These are phyloP conservation scores for Nineta flava DNA, from an alignment of 2,888 invertebrate genomes.

Conservation along the genomic window DNA sequence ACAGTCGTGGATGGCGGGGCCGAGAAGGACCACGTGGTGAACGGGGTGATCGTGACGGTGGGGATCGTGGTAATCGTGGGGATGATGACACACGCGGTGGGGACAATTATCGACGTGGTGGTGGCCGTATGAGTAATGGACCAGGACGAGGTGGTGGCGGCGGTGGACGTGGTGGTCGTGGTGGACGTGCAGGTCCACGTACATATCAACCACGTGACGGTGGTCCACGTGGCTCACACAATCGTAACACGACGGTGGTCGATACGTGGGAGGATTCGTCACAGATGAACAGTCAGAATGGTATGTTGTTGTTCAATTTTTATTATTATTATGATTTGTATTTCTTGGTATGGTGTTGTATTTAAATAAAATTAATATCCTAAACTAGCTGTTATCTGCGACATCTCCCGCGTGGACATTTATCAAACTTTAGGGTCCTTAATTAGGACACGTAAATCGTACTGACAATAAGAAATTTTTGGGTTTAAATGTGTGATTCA, in stretches of 20 bases:
- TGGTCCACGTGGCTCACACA: slow-evolving; percentile 13
- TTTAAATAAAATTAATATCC: no score
- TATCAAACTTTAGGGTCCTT: no score
- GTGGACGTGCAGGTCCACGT: slow-evolving; percentile 30
- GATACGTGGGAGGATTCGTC: slow-evolving; percentile 36
- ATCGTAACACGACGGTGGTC: slow-evolving; percentile 23
- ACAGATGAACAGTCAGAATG: not conserved
- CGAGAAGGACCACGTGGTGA: slow-evolving; percentile 17
- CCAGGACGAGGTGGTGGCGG: slow-evolving; percentile 35
- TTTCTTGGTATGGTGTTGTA: not conserved
- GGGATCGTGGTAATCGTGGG: slow-evolving; percentile 18
- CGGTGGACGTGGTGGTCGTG: slow-evolving; percentile 31
- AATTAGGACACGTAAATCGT: no score
- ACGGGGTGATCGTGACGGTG: slow-evolving; percentile 20
- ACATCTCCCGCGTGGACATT: no score
- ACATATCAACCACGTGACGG: slow-evolving; percentile 19
- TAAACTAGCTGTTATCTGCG: no score
- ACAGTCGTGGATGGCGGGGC: slow-evolving; percentile 16
- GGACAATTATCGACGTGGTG: slow-evolving; percentile 13
- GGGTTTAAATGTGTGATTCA: no score
- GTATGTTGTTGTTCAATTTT: not conserved
- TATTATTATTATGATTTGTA: no score
- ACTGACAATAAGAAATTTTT: no score
- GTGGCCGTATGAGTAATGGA: slow-evolving; percentile 22
- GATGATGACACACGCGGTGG: slow-evolving; percentile 23